These are phyloP conservation scores for Macrosiphum euphorbiae DNA, from an alignment of 2,888 invertebrate genomes.

Conservation along the genomic window DNA sequence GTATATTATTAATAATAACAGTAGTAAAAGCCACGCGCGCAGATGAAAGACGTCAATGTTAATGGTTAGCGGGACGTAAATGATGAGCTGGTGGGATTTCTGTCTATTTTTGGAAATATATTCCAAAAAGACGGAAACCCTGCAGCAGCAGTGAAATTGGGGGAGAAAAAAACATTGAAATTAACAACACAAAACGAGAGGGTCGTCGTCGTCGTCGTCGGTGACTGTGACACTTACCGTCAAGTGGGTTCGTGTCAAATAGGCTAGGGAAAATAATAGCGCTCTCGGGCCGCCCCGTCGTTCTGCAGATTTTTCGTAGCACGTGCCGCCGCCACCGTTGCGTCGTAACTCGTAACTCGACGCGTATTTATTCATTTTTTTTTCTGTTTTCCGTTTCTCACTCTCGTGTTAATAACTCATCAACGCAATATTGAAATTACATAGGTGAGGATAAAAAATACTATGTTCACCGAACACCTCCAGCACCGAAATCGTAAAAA, in stretches of 20 bases:
- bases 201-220: slow-evolving; percentile 32
- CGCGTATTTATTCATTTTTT: slow-evolving; percentile 54
- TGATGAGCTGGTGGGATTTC: slow-evolving; percentile 62
- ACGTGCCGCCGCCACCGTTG: slow-evolving; percentile 46
- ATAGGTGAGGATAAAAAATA: background rate
- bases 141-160: slow-evolving; percentile 8
- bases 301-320: slow-evolving; percentile 48
- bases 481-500: background rate
- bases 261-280: slow-evolving; percentile 44
- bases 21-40: slow-evolving; percentile 62
- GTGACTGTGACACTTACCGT: slow-evolving; percentile 72
- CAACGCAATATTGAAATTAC: background rate
- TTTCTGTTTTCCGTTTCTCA: background rate
- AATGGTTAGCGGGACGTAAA: slow-evolving; percentile 65
- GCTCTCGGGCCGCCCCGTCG: slow-evolving; percentile 1
- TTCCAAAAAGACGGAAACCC: slow-evolving; percentile 65
- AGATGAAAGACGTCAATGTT: slow-evolving; percentile 65
- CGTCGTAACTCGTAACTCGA: slow-evolving; percentile 10
- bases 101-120: slow-evolving; percentile 61
- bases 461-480: background rate
- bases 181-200: slow-evolving; percentile 74
- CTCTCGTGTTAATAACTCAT: background rate
- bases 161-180: slow-evolving; percentile 54
- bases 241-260: slow-evolving; percentile 71
- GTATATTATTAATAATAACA: slow-evolving; percentile 63